Conservation (phyloP, 2,113 vertebrate species). For the Rhombomys opimus region DNA sequence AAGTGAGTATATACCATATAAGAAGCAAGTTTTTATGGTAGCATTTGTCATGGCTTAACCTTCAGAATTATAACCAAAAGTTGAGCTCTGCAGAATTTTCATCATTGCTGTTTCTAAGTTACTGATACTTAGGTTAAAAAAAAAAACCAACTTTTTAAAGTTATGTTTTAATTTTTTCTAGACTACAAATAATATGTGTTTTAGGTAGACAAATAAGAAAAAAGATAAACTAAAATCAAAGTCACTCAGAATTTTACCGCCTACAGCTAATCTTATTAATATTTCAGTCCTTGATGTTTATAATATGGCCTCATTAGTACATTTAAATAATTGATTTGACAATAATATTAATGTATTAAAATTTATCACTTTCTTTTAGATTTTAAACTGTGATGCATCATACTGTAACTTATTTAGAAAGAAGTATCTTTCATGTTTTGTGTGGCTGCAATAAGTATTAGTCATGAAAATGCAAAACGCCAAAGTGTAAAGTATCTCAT, state of each 20-base stretch:
- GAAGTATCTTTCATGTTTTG: slow-evolving; percentile 24
- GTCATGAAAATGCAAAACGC: slow-evolving; percentile 33
- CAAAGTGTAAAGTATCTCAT: neutral
- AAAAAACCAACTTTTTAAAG: slow-evolving; percentile 31
- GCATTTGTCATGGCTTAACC: neutral
- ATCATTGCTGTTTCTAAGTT: slow-evolving; percentile 13
- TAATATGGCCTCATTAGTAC: slow-evolving; percentile 19
- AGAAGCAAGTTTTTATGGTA: slow-evolving; percentile 42
- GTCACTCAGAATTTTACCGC: slow-evolving; percentile 23
- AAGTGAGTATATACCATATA: neutral
- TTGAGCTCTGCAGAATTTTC: slow-evolving; percentile 24
- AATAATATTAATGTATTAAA: slow-evolving; percentile 35
- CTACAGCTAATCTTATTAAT: slow-evolving; percentile 10
- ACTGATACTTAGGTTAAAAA: slow-evolving; percentile 3
- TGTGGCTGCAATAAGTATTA: slow-evolving; percentile 36
- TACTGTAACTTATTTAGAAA: slow-evolving; percentile 42
- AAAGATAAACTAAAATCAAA: slow-evolving; percentile 44
- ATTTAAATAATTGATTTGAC: slow-evolving; percentile 53
- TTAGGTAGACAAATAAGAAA: slow-evolving; percentile 9
- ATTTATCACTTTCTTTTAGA: slow-evolving; percentile 38
- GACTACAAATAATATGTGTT: slow-evolving; percentile 24
- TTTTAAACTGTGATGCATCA: neutral
- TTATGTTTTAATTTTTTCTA: slow-evolving; percentile 36
- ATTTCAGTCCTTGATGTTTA: slow-evolving; percentile 55
- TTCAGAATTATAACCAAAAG: slow-evolving; percentile 62